phyloP scores from a whole-genome alignment of 1,140 invertebrate species.

The Brachionus plicatilis region DNA sequence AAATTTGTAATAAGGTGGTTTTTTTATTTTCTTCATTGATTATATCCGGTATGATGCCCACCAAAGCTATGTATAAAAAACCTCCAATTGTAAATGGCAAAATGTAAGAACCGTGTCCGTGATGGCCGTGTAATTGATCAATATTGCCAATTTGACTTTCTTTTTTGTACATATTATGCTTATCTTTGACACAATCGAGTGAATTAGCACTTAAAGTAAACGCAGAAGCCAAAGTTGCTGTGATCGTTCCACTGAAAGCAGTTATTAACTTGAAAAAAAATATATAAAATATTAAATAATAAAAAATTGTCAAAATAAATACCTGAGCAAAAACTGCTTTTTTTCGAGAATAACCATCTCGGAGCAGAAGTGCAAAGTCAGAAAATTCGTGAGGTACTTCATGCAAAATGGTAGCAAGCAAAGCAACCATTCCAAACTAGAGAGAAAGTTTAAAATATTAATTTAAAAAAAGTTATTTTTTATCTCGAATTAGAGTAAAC shows the following conservation, averaged over 20 bases:
- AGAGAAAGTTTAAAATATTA: slow-evolving; percentile 55
- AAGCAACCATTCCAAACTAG: slow-evolving; percentile 78
- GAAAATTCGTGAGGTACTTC: slow-evolving; percentile 96
- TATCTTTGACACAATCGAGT: not conserved
- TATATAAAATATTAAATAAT: too few species aligned
- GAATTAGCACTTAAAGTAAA: not conserved
- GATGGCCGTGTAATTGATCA: slow-evolving; percentile 8
- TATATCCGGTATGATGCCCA: slow-evolving; percentile 84
- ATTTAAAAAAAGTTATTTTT: not conserved
- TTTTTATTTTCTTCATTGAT: slow-evolving; percentile 66
- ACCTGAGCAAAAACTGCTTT: slow-evolving; percentile 67
- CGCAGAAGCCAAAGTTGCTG: not conserved
- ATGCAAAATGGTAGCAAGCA: slow-evolving; percentile 86
- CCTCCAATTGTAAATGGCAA: slow-evolving; percentile 44
- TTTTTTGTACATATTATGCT: not conserved
- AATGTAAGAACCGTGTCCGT: slow-evolving; percentile 69
- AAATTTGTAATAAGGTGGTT: not conserved
- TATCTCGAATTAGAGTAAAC: not conserved
- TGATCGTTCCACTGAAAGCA: slow-evolving; percentile 10
- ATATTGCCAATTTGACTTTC: not conserved
- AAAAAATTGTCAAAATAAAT: not conserved
- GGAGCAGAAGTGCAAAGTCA: slow-evolving; percentile 88
- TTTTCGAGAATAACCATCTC: slow-evolving; percentile 64
- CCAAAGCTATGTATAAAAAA: slow-evolving; percentile 68
- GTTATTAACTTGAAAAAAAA: not conserved